Conservation (phyloP, 2,888 invertebrate genomes). For the Odontocerum albicorne region DNA sequence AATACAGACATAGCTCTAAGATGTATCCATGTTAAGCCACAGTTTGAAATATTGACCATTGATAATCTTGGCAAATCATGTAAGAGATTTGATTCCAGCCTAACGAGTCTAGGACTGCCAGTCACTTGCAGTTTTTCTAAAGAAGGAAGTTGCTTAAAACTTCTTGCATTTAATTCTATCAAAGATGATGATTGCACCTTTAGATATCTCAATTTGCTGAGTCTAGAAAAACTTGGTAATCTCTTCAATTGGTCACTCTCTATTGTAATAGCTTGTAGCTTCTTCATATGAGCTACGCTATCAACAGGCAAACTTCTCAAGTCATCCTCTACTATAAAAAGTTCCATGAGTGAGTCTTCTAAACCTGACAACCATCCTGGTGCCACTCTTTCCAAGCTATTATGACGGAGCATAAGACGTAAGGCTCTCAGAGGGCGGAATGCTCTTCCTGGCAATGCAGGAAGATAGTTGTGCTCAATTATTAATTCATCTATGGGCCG, state of each 20-base stretch:
- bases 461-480: slow-evolving; percentile 83
- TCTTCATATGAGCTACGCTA: slow-evolving; percentile 71
- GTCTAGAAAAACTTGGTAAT: slow-evolving; percentile 70
- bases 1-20: slow-evolving; percentile 73
- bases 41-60: slow-evolving; percentile 73
- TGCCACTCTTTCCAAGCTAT: slow-evolving; percentile 78
- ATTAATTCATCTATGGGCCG: slow-evolving; percentile 83
- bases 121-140: slow-evolving; percentile 76
- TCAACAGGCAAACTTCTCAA: slow-evolving; percentile 77
- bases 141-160: slow-evolving; percentile 70
- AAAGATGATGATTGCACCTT: slow-evolving; percentile 71
- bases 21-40: slow-evolving; percentile 77
- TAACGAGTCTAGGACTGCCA: slow-evolving; percentile 66
- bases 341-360: slow-evolving; percentile 75
- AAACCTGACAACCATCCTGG: slow-evolving; percentile 79
- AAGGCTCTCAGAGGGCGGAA: slow-evolving; percentile 76
- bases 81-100: slow-evolving; percentile 73
- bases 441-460: slow-evolving; percentile 80
- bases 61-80: slow-evolving; percentile 68
- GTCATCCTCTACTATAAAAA: slow-evolving; percentile 83
- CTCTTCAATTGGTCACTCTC: slow-evolving; percentile 76
- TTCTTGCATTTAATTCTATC: slow-evolving; percentile 65
- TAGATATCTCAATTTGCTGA: slow-evolving; percentile 72
- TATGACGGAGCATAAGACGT: slow-evolving; percentile 81
- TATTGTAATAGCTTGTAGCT: slow-evolving; percentile 81